Conservation (phyloP, 2,797 vertebrate genomes). For the Sebastes kiyomatsui region DNA sequence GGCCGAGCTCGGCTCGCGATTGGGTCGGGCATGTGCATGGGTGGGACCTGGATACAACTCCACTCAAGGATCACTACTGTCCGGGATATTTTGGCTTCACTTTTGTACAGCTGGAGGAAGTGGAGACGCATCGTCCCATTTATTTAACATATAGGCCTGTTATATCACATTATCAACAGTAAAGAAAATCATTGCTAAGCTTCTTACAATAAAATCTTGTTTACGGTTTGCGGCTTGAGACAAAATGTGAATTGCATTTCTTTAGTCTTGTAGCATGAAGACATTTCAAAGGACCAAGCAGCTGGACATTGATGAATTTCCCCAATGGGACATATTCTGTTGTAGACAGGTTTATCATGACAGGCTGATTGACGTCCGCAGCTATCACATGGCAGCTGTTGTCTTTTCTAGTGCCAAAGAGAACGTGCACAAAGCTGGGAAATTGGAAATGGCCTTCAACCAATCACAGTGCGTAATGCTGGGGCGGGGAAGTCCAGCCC, state of each 20-base stretch:
- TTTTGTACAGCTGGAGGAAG: not conserved
- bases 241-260: no score
- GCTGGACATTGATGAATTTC: not conserved
- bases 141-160: not conserved
- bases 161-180: not conserved
- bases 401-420: not conserved
- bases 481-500: slow-evolving; percentile 52
- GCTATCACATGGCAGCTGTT: not conserved
- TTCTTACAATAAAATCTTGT: not conserved
- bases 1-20: no score
- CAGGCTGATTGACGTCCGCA: not conserved
- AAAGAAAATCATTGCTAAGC: not conserved
- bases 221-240: not conserved
- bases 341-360: not conserved
- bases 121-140: not conserved
- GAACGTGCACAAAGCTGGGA: not conserved
- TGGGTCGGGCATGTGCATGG: no score
- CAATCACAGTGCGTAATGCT: slow-evolving; percentile 48
- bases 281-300: not conserved
- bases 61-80: no score
- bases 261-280: not conserved
- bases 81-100: no score
- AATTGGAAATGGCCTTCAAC: slow-evolving; percentile 16
- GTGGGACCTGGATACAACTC: no score
- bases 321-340: not conserved